A percentile compares a stretch with the other conserved stretches of the same genome.
These are phyloP conservation scores for Plectrocnemia conspersa DNA, from an alignment of 1,140 invertebrate genomes.

Conservation along the genomic window DNA sequence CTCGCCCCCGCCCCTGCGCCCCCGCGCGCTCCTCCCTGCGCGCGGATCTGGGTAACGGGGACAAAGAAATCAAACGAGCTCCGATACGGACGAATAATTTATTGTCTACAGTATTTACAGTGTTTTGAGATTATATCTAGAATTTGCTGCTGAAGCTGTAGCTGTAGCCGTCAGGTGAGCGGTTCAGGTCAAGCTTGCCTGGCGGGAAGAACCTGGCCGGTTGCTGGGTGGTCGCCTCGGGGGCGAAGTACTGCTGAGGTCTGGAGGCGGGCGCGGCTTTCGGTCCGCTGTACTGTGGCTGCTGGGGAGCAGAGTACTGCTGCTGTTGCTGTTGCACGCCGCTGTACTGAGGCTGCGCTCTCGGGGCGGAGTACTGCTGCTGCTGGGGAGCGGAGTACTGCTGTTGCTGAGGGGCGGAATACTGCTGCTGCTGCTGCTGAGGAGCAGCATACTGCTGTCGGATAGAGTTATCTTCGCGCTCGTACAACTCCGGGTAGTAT, in stretches of 20 bases:
- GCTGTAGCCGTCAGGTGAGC: constrained; percentile 78
- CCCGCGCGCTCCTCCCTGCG: not conserved
- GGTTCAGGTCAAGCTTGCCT: constrained; percentile 75
- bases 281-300: constrained; percentile 48
- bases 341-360: constrained; percentile 44
- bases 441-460: constrained; percentile 42
- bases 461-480: constrained; percentile 42
- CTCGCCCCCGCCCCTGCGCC: constrained; percentile 2
- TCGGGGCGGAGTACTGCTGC: constrained; percentile 40
- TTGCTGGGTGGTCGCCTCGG: constrained; percentile 59
- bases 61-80: constrained; percentile 7
- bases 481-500: constrained; percentile 52
- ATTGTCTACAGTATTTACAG: constrained; percentile 29
- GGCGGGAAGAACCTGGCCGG: constrained; percentile 72
- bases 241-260: constrained; percentile 44
- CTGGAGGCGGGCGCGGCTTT: constrained; percentile 38
- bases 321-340: constrained; percentile 44
- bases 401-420: constrained; percentile 46
- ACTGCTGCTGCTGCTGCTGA: constrained; percentile 38
- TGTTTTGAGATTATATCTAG: constrained; percentile 18
- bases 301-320: constrained; percentile 42
- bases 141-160: constrained; percentile 66
- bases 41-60: constrained; percentile 8
- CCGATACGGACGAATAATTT: too few relatives aligned
- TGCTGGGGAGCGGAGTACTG: constrained; percentile 39